Conservation (phyloP, 1,140 invertebrate species). For the Papilio xuthus region DNA sequence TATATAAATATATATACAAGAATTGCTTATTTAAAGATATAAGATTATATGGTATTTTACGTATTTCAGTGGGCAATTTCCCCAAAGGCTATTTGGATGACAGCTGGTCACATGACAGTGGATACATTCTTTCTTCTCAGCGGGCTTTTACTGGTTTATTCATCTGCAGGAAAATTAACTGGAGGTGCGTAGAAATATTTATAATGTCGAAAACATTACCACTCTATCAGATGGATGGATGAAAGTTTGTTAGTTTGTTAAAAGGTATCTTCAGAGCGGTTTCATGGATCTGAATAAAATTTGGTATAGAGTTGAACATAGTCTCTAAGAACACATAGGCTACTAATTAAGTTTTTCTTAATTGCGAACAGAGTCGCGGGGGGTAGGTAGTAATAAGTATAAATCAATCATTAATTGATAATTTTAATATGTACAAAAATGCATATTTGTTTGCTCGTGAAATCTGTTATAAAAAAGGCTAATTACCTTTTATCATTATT, state of each 20-base stretch:
- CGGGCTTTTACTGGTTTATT: constrained; percentile 83
- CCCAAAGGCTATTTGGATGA: constrained; percentile 56
- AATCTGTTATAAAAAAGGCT: neutral
- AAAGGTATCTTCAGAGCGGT: no score
- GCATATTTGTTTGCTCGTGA: neutral
- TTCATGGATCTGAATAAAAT: no score
- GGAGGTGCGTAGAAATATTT: constrained; percentile 58
- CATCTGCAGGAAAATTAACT: constrained; percentile 78
- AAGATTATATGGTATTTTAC: no score
- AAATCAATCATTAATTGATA: no score
- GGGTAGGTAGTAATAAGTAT: no score
- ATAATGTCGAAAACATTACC: neutral
- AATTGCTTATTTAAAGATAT: no score
- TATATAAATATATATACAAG: no score
- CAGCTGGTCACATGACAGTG: constrained; percentile 77
- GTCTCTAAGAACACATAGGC: no score
- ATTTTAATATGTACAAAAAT: neutral
- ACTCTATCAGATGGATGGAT: neutral
- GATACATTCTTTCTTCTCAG: constrained; percentile 83
- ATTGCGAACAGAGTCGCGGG: no score
- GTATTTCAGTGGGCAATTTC: constrained; percentile 59
- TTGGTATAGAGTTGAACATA: no score
- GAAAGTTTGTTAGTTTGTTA: no score
- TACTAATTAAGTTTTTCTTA: no score
- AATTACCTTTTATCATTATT: neutral